phyloP scores from a whole-genome alignment of 2,113 vertebrate species.

The Hemichromis elongatus region DNA sequence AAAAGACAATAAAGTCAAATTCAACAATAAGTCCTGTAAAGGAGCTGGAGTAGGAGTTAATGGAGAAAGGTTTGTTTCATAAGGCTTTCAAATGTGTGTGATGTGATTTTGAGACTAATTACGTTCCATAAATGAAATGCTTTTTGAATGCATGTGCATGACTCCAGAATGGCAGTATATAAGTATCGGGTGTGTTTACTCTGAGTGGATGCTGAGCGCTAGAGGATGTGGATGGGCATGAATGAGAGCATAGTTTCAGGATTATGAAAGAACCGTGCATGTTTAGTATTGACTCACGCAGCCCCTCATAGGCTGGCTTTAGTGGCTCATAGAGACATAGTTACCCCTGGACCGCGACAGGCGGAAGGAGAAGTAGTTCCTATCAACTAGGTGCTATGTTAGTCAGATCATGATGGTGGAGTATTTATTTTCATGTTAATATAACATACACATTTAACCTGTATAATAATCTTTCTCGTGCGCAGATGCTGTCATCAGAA shows the following conservation, averaged over 20 bases:
- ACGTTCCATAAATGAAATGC: accelerated
- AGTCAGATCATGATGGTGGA: neutral
- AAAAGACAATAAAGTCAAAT: neutral
- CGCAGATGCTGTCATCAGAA: neutral
- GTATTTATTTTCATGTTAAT: neutral
- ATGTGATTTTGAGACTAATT: neutral
- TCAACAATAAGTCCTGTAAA: neutral
- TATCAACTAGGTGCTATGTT: neutral
- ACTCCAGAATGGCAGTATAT: too few species aligned
- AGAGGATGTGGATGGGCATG: neutral
- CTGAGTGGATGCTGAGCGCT: neutral
- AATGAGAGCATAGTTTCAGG: neutral
- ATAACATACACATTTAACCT: neutral
- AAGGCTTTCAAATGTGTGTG: accelerated
- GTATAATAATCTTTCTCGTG: too few species aligned
- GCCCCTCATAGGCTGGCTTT: neutral
- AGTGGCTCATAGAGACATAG: neutral
- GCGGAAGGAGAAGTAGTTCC: neutral
- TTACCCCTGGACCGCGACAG: neutral
- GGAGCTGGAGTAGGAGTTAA: too few species aligned
- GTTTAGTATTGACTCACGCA: neutral
- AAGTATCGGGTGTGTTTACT: too few species aligned
- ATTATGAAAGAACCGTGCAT: neutral
- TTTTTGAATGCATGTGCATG: accelerated
- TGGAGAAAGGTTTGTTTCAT: neutral